Evolutionary conservation across 2,888 invertebrate genomes (phyloP).

Genomic region (Ichneumon xanthorius): DNA sequence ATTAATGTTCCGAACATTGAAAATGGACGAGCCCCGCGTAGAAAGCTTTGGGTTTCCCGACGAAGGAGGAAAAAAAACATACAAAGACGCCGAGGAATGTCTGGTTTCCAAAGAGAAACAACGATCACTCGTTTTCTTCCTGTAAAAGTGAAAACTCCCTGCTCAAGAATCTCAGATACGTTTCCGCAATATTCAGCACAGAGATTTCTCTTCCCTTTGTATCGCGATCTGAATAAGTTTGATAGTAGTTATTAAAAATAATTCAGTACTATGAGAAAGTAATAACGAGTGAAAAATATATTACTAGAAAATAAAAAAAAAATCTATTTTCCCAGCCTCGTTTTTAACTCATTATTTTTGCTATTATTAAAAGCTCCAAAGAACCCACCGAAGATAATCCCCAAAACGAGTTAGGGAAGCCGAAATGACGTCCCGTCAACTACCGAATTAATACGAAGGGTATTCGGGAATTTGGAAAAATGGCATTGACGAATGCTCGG

Average conservation of each 20-base stretch:
- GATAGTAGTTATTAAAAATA: no score
- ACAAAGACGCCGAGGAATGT: neutral
- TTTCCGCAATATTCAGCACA: slow-evolving; percentile 50
- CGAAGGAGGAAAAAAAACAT: slow-evolving; percentile 7
- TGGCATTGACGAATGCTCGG: no score
- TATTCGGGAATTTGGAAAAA: no score
- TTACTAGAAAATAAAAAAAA: no score
- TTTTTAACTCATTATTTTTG: neutral
- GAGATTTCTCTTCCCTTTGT: slow-evolving; percentile 31
- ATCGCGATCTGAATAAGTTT: neutral
- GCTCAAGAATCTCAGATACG: slow-evolving; percentile 38
- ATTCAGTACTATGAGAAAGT: neutral
- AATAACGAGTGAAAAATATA: no score
- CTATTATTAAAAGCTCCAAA: no score
- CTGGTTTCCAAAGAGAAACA: slow-evolving; percentile 9
- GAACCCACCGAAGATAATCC: no score
- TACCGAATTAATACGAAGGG: neutral
- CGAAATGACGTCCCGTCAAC: neutral
- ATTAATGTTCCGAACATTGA: slow-evolving; percentile 31
- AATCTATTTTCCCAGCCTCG: no score
- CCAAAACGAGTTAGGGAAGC: neutral
- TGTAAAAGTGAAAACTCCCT: neutral
- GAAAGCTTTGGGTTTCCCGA: slow-evolving; percentile 23
- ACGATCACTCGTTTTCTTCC: slow-evolving; percentile 23
- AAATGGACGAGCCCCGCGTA: neutral